Evolutionary conservation across 23 tunicate genomes (phyloP).

Genomic region (Trididemnum clinides): DNA sequence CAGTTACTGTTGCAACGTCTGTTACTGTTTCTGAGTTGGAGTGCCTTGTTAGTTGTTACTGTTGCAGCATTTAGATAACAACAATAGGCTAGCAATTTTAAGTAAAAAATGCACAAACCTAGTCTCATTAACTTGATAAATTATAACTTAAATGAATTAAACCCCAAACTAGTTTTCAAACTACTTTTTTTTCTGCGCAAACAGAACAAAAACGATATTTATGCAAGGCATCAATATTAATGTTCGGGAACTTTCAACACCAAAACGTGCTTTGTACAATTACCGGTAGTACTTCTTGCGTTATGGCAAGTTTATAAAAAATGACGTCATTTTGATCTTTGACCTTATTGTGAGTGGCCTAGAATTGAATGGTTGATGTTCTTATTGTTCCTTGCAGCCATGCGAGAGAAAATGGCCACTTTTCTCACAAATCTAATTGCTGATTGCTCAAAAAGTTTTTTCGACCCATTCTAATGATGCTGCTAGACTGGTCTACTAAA

Average conservation of each 20-base stretch:
- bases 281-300: slow-evolving; percentile 2
- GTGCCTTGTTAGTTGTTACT: no score
- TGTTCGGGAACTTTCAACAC: neutral
- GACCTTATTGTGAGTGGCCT: neutral
- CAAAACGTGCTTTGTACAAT: no score
- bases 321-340: slow-evolving; percentile 3
- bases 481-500: no score
- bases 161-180: neutral
- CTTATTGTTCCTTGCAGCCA: neutral
- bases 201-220: neutral
- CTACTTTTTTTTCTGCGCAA: neutral
- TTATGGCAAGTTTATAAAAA: neutral
- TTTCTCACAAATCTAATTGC: neutral
- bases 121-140: no score
- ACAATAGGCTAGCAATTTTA: neutral
- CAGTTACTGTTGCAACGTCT: no score
- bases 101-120: no score
- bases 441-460: neutral
- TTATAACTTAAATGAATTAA: no score
- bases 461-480: slow-evolving; percentile 3
- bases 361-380: neutral
- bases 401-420: neutral
- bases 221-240: neutral
- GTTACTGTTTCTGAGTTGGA: no score
- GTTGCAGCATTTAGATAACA: neutral